Evolutionary conservation across 2,113 vertebrate genomes (phyloP).

Genomic region (Corydoras maculifer): DNA sequence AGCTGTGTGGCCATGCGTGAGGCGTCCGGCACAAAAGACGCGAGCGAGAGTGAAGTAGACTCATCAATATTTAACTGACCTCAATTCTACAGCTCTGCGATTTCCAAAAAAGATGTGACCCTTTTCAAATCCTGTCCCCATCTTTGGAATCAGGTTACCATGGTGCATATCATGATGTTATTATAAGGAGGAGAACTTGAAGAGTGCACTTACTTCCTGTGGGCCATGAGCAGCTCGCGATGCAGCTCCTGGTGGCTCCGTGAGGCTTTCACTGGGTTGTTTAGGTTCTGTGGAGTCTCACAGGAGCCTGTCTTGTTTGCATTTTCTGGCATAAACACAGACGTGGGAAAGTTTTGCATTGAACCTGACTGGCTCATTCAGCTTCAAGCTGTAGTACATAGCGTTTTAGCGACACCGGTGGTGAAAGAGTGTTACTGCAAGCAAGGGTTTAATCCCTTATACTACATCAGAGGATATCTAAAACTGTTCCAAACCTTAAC

Average conservation of each 20-base stretch:
- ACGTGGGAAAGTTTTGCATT: background rate
- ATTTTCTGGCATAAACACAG: conserved; percentile 40
- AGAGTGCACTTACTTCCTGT: conserved; percentile 57
- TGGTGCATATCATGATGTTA: background rate
- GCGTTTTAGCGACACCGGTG: too few relatives aligned
- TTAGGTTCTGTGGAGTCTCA: conserved; percentile 33
- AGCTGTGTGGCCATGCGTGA: conserved; percentile 30
- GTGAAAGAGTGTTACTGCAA: too few relatives aligned
- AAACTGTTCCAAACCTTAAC: too few relatives aligned
- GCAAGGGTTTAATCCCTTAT: too few relatives aligned
- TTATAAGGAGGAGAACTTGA: background rate
- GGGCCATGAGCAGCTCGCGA: conserved; percentile 61
- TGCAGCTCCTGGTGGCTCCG: conserved; percentile 64
- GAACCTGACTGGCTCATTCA: background rate
- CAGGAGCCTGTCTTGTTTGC: conserved; percentile 29
- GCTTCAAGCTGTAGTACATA: background rate
- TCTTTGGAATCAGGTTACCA: background rate
- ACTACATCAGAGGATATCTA: too few relatives aligned
- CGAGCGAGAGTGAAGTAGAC: conserved; percentile 38
- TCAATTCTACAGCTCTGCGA: conserved; percentile 28
- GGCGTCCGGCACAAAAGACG: conserved; percentile 44
- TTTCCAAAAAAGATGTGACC: conserved; percentile 26
- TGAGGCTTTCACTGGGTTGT: conserved; percentile 46
- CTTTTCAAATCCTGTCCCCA: background rate
- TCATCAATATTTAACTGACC: conserved; percentile 56